A percentile compares a stretch with the other conserved stretches of the same genome.
Conservation (phyloP, 2,888 invertebrate species). For the Alviniconcha strummeri region DNA sequence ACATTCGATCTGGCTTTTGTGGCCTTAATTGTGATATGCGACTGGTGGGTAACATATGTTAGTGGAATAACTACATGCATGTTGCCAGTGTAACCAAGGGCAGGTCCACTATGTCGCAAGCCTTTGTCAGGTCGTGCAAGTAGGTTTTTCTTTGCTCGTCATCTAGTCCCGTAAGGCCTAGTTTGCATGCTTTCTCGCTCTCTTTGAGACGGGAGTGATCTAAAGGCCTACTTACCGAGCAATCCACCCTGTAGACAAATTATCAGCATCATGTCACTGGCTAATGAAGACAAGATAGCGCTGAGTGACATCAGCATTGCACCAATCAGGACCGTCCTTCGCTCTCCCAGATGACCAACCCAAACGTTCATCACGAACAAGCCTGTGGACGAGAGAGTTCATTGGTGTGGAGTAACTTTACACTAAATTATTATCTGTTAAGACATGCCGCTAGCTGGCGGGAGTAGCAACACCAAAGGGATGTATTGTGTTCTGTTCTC, state of each 20-base stretch:
- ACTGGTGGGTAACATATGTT: too few relatives aligned
- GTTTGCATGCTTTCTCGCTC: neutral
- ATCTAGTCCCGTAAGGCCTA: neutral
- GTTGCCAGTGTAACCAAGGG: too few relatives aligned
- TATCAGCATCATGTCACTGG: neutral
- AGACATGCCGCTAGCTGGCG: neutral
- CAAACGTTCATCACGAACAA: conserved; percentile 20
- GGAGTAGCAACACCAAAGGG: neutral
- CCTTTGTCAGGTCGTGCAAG: neutral
- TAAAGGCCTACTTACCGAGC: neutral
- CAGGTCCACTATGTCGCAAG: neutral
- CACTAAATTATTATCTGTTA: neutral
- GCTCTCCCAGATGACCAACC: conserved; percentile 14
- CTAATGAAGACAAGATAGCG: conserved; percentile 11
- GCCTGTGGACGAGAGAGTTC: neutral
- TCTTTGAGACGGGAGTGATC: neutral
- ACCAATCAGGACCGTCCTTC: conserved; percentile 26
- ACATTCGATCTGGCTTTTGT: too few relatives aligned
- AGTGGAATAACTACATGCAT: too few relatives aligned
- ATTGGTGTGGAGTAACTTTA: neutral
- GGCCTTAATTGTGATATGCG: too few relatives aligned
- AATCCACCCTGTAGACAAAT: conserved; percentile 20
- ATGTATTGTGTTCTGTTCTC: neutral
- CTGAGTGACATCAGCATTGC: conserved; percentile 19
- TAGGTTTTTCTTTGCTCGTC: neutral